Base-by-base conservation (phyloP, 1,140 invertebrate species). In the Varroa destructor region DNA sequence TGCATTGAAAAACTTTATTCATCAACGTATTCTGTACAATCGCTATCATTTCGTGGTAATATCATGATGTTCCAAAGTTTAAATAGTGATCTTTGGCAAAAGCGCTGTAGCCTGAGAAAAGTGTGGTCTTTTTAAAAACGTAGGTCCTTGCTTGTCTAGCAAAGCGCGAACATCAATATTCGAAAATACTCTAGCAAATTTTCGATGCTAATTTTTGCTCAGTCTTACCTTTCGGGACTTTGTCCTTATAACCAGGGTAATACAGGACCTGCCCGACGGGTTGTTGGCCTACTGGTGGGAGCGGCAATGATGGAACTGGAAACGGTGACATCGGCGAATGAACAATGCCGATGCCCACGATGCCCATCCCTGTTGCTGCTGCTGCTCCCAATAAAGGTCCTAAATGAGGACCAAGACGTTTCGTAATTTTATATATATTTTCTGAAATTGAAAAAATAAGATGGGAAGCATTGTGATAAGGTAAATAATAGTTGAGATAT, bases 371-470 rank as follows among this genome's bases (percentile, higher is more conserved):
- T 14, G 40, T 46, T 40, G 61, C 61, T 5, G 61, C 61, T 1
- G 61, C 61, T 12, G 61, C 61, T 37, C 61, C 61, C 1, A 67
- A 8, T 8, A 67, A 3, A 40, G 61, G 61, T 40, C 61, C 61
- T 40, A 67, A 46, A 40, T 67, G 61, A 67, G 61, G 61, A 40
- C 61, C 61, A 46, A 67, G 40, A 37, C 40, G 61, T 67, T 67
- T 67, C 46, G 61, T 67, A 46, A 67, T 67, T 40, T 67, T 12
- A 37, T 67, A 67, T 40, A 67, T 67, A 46, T 67, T 12, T 46
- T 67, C 61, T 67, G 61, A n/a, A 67, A 67, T 43, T 43, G 3
- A 1, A 40, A 40, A 67, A 37, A 5, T 58, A 3, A 37, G 6
- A 4, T 58, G 36, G 55, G n/a, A 56, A 58, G 42, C 57, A 42